phyloP scores from a whole-genome alignment of 2,797 vertebrate genomes.

The Acanthurus lineatus region DNA sequence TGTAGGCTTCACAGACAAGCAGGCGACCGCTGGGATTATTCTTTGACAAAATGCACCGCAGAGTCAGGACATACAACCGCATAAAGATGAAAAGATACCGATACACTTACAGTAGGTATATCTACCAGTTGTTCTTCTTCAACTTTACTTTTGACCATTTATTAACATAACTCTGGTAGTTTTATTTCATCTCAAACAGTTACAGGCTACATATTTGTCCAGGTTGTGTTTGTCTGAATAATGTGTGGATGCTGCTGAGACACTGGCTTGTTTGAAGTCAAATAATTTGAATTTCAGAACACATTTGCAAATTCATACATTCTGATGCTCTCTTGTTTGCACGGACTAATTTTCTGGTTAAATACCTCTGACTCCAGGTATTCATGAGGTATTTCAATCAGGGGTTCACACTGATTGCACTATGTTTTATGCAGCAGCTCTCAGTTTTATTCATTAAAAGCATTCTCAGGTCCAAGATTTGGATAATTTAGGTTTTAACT shows the following conservation, averaged over 20 bases:
- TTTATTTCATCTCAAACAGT: conserved; percentile 27
- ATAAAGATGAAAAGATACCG: conserved; percentile 69
- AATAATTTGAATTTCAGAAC: conserved; percentile 18
- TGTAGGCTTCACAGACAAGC: conserved; percentile 32
- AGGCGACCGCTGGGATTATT: conserved; percentile 38
- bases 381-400: conserved; percentile 32
- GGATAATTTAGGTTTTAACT: background rate
- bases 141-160: conserved; percentile 8
- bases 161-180: conserved; percentile 8
- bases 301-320: conserved; percentile 26
- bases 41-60: conserved; percentile 62
- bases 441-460: background rate
- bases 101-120: conserved; percentile 77
- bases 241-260: conserved; percentile 22
- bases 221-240: conserved; percentile 20
- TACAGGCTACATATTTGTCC: conserved; percentile 9
- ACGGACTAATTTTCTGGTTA: conserved; percentile 23
- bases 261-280: background rate
- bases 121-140: background rate
- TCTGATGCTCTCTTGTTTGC: conserved; percentile 28
- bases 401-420: conserved; percentile 18
- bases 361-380: conserved; percentile 10
- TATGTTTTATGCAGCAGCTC: background rate
- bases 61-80: conserved; percentile 71
- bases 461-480: conserved; percentile 5